phyloP scores from a whole-genome alignment of 2,797 vertebrate species.

The Pipistrellus pygmaeus region DNA sequence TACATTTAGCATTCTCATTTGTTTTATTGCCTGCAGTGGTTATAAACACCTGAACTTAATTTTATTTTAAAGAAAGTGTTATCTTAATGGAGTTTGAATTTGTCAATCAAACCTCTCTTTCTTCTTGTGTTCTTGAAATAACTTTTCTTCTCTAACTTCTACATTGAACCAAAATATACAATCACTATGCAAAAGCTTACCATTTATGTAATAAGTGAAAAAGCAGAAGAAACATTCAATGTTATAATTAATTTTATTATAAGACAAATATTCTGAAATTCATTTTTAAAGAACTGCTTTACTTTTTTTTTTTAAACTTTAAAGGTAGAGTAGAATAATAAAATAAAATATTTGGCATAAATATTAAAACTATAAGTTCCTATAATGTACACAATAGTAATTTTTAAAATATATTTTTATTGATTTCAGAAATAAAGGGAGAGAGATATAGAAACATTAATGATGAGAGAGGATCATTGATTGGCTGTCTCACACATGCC shows the following conservation, averaged over 20 bases:
- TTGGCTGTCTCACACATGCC: no score
- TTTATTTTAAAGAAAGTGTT: conserved; percentile 49
- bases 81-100: not conserved
- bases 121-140: not conserved
- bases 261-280: not conserved
- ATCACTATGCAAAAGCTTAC: not conserved
- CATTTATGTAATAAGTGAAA: not conserved
- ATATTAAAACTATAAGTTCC: not conserved
- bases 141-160: not conserved
- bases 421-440: no score
- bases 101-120: not conserved
- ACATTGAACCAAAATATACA: not conserved
- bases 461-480: no score
- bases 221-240: not conserved
- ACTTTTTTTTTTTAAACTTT: not conserved
- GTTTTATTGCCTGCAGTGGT: not conserved
- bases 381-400: not conserved
- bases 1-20: not conserved
- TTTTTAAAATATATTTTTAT: not conserved
- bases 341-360: not conserved
- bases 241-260: not conserved
- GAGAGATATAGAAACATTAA: no score
- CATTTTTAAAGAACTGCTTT: not conserved
- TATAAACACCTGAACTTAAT: not conserved
- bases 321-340: not conserved